A percentile compares a stretch with the other conserved stretches of the same genome.
phyloP scores from a whole-genome alignment of 2,888 invertebrate genomes.

The Lasioglossum pauxillum region DNA sequence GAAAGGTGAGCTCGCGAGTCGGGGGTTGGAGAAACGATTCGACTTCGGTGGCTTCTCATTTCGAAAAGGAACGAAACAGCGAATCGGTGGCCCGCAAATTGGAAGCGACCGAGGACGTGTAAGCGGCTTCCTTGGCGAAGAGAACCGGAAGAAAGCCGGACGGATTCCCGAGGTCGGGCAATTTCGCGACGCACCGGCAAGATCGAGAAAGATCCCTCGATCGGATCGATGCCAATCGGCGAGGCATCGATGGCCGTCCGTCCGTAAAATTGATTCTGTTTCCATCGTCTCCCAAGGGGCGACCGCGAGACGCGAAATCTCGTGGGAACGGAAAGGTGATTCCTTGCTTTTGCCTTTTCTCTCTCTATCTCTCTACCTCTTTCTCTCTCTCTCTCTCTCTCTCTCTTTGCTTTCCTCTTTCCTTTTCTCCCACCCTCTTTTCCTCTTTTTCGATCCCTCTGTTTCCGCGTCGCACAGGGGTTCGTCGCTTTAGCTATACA shows the following conservation, averaged over 20 bases:
- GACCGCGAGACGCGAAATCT: constrained; percentile 77
- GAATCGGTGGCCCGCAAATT: constrained; percentile 58
- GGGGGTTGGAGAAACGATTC: constrained; percentile 18
- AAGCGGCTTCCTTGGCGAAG: constrained; percentile 65
- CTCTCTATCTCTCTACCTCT: not conserved
- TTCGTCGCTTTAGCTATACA: not conserved
- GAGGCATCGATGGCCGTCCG: constrained; percentile 72
- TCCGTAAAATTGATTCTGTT: constrained; percentile 80
- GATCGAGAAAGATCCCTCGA: constrained; percentile 52
- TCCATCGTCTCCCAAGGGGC: constrained; percentile 64
- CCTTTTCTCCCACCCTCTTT: constrained; percentile 6
- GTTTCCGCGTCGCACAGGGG: not conserved
- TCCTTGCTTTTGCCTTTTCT: constrained; percentile 41
- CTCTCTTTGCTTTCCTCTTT: constrained; percentile 3
- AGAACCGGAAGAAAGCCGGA: constrained; percentile 52
- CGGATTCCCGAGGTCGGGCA: constrained; percentile 59
- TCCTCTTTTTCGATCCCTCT: constrained; percentile 3
- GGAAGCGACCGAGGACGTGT: constrained; percentile 60
- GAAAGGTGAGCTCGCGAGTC: not conserved
- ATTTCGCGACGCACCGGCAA: constrained; percentile 49
- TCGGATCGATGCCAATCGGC: constrained; percentile 71
- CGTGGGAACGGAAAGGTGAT: constrained; percentile 77
- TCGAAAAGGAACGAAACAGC: constrained; percentile 37
- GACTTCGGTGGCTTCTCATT: constrained; percentile 29
- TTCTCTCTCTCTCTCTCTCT: not conserved